Conservation (phyloP, 2,888 invertebrate species). For the Portevinia maculata region DNA sequence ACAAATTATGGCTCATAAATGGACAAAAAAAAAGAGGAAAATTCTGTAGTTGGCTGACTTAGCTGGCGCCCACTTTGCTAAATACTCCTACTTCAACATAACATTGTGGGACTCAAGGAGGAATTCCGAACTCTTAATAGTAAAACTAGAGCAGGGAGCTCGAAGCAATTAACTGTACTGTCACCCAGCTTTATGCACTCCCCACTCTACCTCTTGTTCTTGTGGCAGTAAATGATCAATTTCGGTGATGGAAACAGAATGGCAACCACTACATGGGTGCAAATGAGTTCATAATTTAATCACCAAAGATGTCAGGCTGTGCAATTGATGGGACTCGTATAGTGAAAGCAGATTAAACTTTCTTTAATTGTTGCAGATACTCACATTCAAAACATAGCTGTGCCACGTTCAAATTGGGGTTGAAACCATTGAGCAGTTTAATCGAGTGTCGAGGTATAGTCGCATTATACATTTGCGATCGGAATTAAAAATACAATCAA, state of each 20-base stretch:
- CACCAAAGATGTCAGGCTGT: slow-evolving; percentile 36
- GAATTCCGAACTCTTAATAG: slow-evolving; percentile 60
- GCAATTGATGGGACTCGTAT: slow-evolving; percentile 45
- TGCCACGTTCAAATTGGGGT: background rate
- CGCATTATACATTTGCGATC: background rate
- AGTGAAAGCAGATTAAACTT: slow-evolving; percentile 40
- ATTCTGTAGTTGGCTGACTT: slow-evolving; percentile 46
- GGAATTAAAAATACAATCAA: background rate
- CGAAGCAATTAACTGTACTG: slow-evolving; percentile 62
- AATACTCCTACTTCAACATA: slow-evolving; percentile 61
- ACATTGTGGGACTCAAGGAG: slow-evolving; percentile 63
- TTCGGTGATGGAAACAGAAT: slow-evolving; percentile 65
- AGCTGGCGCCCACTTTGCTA: slow-evolving; percentile 64
- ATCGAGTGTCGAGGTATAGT: slow-evolving; percentile 1
- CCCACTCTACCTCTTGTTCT: slow-evolving; percentile 3
- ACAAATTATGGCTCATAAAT: slow-evolving; percentile 64
- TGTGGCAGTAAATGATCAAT: slow-evolving; percentile 59
- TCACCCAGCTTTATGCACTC: slow-evolving; percentile 33
- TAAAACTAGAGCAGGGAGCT: slow-evolving; percentile 62
- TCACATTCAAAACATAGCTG: background rate
- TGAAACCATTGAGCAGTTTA: background rate
- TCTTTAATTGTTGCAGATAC: slow-evolving; percentile 23
- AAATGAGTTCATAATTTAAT: slow-evolving; percentile 73
- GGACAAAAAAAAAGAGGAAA: slow-evolving; percentile 24
- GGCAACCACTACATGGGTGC: slow-evolving; percentile 68